Base-by-base conservation (phyloP, 1,140 invertebrate species). In the Philotrypesis tridentata region DNA sequence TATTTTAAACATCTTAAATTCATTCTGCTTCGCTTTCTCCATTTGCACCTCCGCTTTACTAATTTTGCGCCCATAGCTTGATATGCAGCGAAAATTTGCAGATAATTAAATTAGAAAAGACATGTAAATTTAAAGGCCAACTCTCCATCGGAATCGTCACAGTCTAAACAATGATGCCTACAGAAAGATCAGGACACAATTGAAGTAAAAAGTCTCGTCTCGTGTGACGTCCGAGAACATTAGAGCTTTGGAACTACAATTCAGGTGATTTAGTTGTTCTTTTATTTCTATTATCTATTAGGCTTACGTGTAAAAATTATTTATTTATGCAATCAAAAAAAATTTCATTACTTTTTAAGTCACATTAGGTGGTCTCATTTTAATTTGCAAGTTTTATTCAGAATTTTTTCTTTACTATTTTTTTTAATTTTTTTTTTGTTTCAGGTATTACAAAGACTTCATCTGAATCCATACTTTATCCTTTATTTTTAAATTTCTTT, bases 371-470 rank as follows among this genome's bases (percentile, higher is more conserved):
- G n/a, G n/a, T n/a, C n/a, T n/a, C n/a, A n/a, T n/a, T n/a, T n/a
- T n/a, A n/a, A n/a, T n/a, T n/a, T n/a, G n/a, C n/a, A n/a, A n/a
- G n/a, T n/a, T n/a, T n/a, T n/a, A n/a, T n/a, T n/a, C n/a, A n/a
- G n/a, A n/a, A n/a, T n/a, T n/a, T n/a, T n/a, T n/a, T n/a, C n/a
- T n/a, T n/a, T n/a, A n/a, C n/a, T n/a, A n/a, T n/a, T n/a, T n/a
- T n/a, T n/a, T n/a, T n/a, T n/a, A n/a, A n/a, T 31, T 7, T 25
- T 75, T 23, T 33, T 63, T 61, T 77, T 77, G n/a, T 77, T 77
- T 65, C 61, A 77, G 74, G 65, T 77, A 37, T 67, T 65, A n/a
- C 6, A 9, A 73, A 40, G 43, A 48, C n/a, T n/a, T 75, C 0
- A 63, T 63, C 11, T 25, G 48, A 14, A n/a, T 55, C n/a, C 1